Evolutionary conservation across 2,113 vertebrate genomes (phyloP).

Genomic region (Catagonus wagneri): DNA sequence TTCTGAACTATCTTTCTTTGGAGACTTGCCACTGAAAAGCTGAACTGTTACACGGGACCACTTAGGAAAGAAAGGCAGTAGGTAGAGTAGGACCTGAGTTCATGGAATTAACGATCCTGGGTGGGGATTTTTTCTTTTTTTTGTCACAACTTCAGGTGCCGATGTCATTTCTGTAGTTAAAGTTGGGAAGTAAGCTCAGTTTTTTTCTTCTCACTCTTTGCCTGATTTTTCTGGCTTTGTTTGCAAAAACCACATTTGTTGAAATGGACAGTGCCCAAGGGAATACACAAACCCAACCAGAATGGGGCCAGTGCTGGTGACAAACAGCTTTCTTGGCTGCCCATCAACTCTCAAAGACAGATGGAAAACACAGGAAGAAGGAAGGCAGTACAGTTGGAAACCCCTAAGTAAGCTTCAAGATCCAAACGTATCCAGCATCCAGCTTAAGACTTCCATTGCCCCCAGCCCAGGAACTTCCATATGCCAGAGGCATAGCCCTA

Average conservation of each 20-base stretch:
- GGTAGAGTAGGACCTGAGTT: background rate
- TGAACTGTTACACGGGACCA: background rate
- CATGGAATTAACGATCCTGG: background rate
- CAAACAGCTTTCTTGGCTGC: slow-evolving; percentile 2
- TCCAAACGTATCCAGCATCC: background rate
- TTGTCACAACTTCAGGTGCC: slow-evolving; percentile 88
- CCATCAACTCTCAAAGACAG: slow-evolving; percentile 20
- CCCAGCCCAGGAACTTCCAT: too few species aligned
- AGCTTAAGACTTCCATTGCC: background rate
- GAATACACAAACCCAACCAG: background rate
- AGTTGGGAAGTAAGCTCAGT: slow-evolving; percentile 83
- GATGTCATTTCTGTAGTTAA: slow-evolving; percentile 90
- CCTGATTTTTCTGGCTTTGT: background rate
- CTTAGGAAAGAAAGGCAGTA: background rate
- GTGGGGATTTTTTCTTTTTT: background rate
- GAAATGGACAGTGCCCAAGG: background rate
- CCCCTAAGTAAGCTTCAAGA: background rate
- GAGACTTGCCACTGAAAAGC: slow-evolving; percentile 17
- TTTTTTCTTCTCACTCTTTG: background rate
- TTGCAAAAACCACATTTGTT: slow-evolving; percentile 53
- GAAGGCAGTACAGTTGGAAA: background rate
- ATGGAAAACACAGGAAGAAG: slow-evolving; percentile 11
- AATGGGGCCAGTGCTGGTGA: background rate
- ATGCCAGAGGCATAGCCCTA: too few species aligned
- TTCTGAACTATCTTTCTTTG: background rate